Conservation (phyloP, 2,888 invertebrate species). For the Lampropteryx suffumata region DNA sequence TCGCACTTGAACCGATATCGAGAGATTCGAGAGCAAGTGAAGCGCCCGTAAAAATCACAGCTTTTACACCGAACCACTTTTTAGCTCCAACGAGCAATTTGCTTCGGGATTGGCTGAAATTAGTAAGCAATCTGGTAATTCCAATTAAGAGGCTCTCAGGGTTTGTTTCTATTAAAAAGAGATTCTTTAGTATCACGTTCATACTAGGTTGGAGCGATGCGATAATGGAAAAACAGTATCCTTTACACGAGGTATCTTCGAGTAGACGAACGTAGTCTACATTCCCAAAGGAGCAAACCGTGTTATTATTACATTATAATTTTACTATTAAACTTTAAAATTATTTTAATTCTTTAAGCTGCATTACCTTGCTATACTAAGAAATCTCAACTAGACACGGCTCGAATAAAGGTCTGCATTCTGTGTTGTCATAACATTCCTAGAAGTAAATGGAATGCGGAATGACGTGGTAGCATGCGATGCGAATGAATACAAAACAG, state of each 20-base stretch:
- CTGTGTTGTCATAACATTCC: slow-evolving; percentile 52
- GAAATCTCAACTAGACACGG: slow-evolving; percentile 8
- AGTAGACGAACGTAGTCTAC: neutral
- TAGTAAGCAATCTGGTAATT: slow-evolving; percentile 52
- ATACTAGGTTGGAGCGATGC: slow-evolving; percentile 25
- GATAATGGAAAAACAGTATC: slow-evolving; percentile 29
- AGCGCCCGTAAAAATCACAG: slow-evolving; percentile 66
- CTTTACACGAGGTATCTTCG: neutral
- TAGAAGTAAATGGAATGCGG: slow-evolving; percentile 66
- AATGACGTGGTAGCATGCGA: slow-evolving; percentile 62
- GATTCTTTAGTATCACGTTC: slow-evolving; percentile 36
- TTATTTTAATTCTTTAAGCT: neutral
- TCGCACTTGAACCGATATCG: slow-evolving; percentile 59
- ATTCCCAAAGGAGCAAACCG: neutral
- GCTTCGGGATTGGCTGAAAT: slow-evolving; percentile 56
- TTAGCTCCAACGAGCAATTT: slow-evolving; percentile 54
- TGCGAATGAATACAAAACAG: slow-evolving; percentile 65
- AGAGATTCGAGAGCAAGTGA: slow-evolving; percentile 47
- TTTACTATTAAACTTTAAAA: too few species aligned
- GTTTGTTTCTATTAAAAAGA: slow-evolving; percentile 41
- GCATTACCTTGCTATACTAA: neutral
- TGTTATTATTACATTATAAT: neutral
- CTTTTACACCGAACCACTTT: slow-evolving; percentile 55
- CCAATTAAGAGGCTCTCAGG: slow-evolving; percentile 48
- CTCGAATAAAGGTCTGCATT: slow-evolving; percentile 25